Percentiles rank a stretch among this genome's conserved stretches.
Conservation (phyloP, 2,888 invertebrate genomes). For the Mesopsocus fuscifrons region DNA sequence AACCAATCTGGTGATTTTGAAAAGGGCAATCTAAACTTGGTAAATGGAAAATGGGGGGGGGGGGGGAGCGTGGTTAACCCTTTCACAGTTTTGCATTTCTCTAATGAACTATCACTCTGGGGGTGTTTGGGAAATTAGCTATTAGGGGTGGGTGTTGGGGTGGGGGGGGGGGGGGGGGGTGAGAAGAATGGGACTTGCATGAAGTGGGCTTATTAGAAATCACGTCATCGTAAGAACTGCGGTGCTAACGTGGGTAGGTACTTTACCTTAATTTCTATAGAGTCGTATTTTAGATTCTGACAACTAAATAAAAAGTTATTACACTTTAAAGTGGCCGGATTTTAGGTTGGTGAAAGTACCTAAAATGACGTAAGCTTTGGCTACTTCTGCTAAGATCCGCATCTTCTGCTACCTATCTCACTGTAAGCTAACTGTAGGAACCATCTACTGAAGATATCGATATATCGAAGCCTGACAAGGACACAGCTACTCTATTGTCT, state of each 20-base stretch:
- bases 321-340: too few species aligned
- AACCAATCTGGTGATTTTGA: not conserved
- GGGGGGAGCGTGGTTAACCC: not conserved
- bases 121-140: not conserved
- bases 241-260: not conserved
- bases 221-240: not conserved
- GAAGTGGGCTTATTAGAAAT: not conserved
- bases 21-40: not conserved
- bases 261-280: too few species aligned
- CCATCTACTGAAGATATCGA: too few species aligned
- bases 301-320: too few species aligned
- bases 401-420: too few species aligned
- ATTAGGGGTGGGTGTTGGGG: not conserved
- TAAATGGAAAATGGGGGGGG: not conserved
- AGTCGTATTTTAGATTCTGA: too few species aligned
- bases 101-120: not conserved
- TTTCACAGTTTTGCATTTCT: not conserved
- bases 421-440: too few species aligned
- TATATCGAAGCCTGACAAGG: too few species aligned
- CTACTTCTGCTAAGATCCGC: too few species aligned
- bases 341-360: too few species aligned
- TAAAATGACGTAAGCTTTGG: too few species aligned
- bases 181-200: not conserved
- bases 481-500: too few species aligned
- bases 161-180: not conserved